Evolutionary conservation across 2,113 vertebrate genomes (phyloP), one percentile per base, ranked within the genome.

Genomic region (Oenanthe melanoleuca): DNA sequence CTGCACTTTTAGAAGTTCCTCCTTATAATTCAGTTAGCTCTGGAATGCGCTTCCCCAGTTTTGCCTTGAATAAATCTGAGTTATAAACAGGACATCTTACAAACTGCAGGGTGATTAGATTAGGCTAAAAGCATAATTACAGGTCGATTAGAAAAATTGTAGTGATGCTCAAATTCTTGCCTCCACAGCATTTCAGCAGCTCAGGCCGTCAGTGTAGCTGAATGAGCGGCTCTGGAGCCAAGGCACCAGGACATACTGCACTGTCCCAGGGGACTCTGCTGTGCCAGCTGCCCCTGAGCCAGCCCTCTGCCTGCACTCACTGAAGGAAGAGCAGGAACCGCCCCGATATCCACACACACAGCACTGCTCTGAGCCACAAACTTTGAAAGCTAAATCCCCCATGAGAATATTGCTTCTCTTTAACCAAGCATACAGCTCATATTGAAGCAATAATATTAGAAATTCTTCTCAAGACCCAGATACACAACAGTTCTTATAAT

Each of bases 181-280:
- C 40, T 81, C 44, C 42, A 38, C 1, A 4, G 67, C 33, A 42
- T n/a, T 10, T 26, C 33, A 50, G 60, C 56, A 81, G 71, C 38
- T 61, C 67, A 9, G 38, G 50, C 71, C 72, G 26, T 40, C 65
- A 50, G 42, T 0, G 0, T 0, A 34, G 72, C 64, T 56, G 49
- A 80, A 57, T 4, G 15, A 78, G 20, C 0, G 2, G 34, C 47
- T 52, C 71, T 9, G 0, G 0, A 93, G 91, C 60, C 77, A 57
- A 33, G 44, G 24, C 82, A 67, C 19, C 69, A 31, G 65, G 60
- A 45, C 20, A 14, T 6, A 7, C 2, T 1, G 18, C 31, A 23
- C 5, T 34, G 52, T 38, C 88, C 67, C 80, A 45, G 28, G 67
- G 45, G 71, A 38, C 5, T 5, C 64, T 1, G 1, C 37, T 13